A percentile compares a stretch with the other conserved stretches of the same genome.
These are phyloP conservation scores for Bergia sp. DNA, from an alignment of 92 coral and sea anemone genomes.

Conservation along the genomic window DNA sequence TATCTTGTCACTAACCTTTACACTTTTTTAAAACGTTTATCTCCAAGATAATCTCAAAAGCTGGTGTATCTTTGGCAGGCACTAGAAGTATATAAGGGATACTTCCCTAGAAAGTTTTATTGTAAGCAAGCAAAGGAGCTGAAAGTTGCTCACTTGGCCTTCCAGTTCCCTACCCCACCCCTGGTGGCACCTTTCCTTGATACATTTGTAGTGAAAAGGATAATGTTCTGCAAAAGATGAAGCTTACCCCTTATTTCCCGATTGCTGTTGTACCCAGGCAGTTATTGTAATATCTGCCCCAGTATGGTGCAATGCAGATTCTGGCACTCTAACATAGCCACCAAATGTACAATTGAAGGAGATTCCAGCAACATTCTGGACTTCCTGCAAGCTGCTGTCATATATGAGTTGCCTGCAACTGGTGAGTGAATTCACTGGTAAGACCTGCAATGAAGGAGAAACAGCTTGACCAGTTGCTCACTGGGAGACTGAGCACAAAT, in stretches of 20 bases:
- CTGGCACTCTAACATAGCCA: constrained; percentile 22
- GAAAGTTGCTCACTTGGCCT: not conserved
- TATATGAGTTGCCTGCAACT: not conserved
- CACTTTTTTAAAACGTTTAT: no score
- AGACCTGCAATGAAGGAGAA: not conserved
- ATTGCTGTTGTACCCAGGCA: constrained; percentile 7
- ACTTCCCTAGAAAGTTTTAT: no score
- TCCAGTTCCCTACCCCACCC: not conserved
- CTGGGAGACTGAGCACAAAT: no score
- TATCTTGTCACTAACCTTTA: no score
- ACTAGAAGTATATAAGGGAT: no score
- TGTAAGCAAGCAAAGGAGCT: no score
- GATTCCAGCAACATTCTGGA: not conserved
- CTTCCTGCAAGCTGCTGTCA: not conserved
- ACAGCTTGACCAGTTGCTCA: no score
- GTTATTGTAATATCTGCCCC: constrained; percentile 13
- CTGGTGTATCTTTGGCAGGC: no score
- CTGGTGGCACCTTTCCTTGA: not conserved
- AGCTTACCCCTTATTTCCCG: constrained; percentile 10
- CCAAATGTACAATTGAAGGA: not conserved
- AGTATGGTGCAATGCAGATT: not conserved
- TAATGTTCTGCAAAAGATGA: no score
- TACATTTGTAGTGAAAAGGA: no score
- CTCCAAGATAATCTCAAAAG: no score
- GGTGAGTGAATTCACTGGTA: not conserved